These are phyloP conservation scores for Staurois parvus DNA, from an alignment of 2,797 vertebrate species.

Conservation along the genomic window DNA sequence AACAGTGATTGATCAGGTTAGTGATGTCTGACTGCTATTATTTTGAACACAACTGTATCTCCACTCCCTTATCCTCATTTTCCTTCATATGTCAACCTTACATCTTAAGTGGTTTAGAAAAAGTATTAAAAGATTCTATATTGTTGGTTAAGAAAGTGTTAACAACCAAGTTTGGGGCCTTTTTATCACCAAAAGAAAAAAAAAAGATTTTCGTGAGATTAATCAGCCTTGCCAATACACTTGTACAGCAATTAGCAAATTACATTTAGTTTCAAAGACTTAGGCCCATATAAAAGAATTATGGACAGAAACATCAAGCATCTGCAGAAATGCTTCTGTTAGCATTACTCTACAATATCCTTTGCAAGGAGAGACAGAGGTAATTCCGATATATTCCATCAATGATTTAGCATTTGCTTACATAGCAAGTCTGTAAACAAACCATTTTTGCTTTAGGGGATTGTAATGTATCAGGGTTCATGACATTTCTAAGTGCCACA, in stretches of 20 bases:
- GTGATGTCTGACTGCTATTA: too few species aligned
- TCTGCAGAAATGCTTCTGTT: constrained; percentile 3
- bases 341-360: not conserved
- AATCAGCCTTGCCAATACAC: not conserved
- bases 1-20: too few species aligned
- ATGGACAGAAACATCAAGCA: not conserved
- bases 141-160: not conserved
- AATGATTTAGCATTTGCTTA: constrained; percentile 1
- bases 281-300: not conserved
- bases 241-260: not conserved
- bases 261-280: not conserved
- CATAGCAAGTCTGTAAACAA: not conserved
- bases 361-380: not conserved
- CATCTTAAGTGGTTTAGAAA: too few species aligned
- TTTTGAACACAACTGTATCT: too few species aligned
- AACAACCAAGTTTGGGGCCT: not conserved
- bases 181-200: not conserved
- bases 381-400: not conserved
- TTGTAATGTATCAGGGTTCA: not conserved
- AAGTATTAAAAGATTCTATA: not conserved
- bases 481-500: not conserved
- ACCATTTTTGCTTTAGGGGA: not conserved
- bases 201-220: not conserved
- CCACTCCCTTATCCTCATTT: too few species aligned
- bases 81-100: too few species aligned